A percentile compares a stretch with the other conserved stretches of the same genome.
Conservation (phyloP, 53 echinoderm and acorn worm genomes). For the Henricia sp. region DNA sequence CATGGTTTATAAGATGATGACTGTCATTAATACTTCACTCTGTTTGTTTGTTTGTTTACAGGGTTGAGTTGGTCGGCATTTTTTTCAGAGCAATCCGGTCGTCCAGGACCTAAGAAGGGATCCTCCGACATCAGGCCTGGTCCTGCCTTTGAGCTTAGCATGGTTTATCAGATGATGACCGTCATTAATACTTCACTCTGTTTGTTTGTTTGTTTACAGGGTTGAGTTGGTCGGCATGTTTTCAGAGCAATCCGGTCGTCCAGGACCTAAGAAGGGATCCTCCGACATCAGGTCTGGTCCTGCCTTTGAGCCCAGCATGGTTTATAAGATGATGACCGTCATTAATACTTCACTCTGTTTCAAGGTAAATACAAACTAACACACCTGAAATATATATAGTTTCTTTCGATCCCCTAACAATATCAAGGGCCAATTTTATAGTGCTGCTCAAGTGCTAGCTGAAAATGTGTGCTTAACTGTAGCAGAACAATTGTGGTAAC, state of each 20-base stretch:
- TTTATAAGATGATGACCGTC: constrained; percentile 87
- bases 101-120: constrained; percentile 54
- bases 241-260: constrained; percentile 59
- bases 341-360: constrained; percentile 81
- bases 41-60: constrained; percentile 29
- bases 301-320: constrained; percentile 82
- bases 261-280: constrained; percentile 51
- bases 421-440: too few species aligned
- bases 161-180: too few species aligned
- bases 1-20: constrained; percentile 87
- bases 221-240: constrained; percentile 75
- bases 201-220: constrained; percentile 52
- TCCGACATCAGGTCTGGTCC: constrained; percentile 73
- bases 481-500: too few species aligned
- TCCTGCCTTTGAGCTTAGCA: constrained; percentile 62
- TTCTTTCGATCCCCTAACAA: too few species aligned
- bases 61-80: constrained; percentile 70
- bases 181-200: too few species aligned
- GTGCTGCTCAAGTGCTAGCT: too few species aligned
- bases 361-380: too few species aligned
- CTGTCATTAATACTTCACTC: constrained; percentile 84
- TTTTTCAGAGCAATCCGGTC: constrained; percentile 64
- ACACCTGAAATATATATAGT: too few species aligned
- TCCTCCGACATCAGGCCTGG: constrained; percentile 71
- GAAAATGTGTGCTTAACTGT: too few species aligned